Percentiles rank a stretch among this genome's conserved stretches.
phyloP scores from a whole-genome alignment of 2,888 invertebrate species.

The Cataglyphis livida region DNA sequence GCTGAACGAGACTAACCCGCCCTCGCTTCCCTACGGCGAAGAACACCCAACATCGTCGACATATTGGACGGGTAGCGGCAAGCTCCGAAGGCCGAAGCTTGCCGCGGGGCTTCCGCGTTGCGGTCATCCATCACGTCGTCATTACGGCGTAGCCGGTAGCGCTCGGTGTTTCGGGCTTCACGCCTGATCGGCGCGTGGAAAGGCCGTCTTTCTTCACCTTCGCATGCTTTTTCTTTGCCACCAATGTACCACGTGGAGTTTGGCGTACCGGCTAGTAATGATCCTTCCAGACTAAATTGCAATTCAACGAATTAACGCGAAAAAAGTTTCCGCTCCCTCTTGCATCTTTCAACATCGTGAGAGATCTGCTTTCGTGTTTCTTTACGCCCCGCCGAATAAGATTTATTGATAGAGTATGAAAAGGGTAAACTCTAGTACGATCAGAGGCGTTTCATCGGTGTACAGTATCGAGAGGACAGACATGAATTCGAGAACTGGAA shows the following conservation, averaged over 20 bases:
- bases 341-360: not conserved
- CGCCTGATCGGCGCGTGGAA: conserved; percentile 55
- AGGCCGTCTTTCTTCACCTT: conserved; percentile 27
- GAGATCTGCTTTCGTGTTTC: not conserved
- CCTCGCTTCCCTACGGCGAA: conserved; percentile 25
- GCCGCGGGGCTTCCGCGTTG: conserved; percentile 69
- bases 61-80: conserved; percentile 70
- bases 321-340: not conserved
- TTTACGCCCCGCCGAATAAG: conserved; percentile 14
- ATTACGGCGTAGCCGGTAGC: conserved; percentile 73
- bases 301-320: conserved; percentile 12
- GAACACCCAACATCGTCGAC: conserved; percentile 68
- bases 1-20: conserved; percentile 71
- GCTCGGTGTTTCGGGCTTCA: conserved; percentile 31
- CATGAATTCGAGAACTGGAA: conserved; percentile 53
- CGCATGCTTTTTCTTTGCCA: conserved; percentile 35
- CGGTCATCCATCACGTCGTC: conserved; percentile 81
- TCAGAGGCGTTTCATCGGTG: not conserved
- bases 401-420: not conserved
- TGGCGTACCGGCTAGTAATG: not conserved
- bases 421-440: not conserved
- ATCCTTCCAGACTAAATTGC: conserved; percentile 32
- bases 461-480: not conserved
- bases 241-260: conserved; percentile 1
- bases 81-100: conserved; percentile 57